Percentiles rank a stretch among this genome's conserved stretches.
phyloP scores from a whole-genome alignment of 2,797 vertebrate species.

The Characodon lateralis region DNA sequence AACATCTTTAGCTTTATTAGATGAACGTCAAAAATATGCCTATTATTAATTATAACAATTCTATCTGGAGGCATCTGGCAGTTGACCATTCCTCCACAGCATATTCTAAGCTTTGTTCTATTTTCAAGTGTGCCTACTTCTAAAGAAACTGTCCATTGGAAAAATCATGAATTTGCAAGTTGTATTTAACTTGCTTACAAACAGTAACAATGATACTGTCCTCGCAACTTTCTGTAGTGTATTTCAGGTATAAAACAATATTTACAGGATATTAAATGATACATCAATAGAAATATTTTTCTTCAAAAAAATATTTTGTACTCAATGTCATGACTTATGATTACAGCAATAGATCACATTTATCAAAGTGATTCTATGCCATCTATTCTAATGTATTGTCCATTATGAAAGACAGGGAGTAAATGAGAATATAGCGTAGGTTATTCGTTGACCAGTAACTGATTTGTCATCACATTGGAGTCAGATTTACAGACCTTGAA shows the following conservation, averaged over 20 bases:
- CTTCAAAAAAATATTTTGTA: not conserved
- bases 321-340: not conserved
- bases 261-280: not conserved
- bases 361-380: conserved; percentile 16
- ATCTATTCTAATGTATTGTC: conserved; percentile 24
- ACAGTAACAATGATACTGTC: too few relatives aligned
- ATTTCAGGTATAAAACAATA: not conserved
- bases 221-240: not conserved
- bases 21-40: too few relatives aligned
- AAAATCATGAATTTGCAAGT: not conserved
- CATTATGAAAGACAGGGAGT: conserved; percentile 25
- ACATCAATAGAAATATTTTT: not conserved
- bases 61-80: too few relatives aligned
- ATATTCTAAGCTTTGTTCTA: not conserved
- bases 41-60: too few relatives aligned
- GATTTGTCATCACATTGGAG: conserved; percentile 42
- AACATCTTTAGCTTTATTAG: too few relatives aligned
- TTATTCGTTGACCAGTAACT: conserved; percentile 46
- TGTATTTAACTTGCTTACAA: too few relatives aligned
- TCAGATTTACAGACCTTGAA: conserved; percentile 34
- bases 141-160: not conserved
- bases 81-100: not conserved
- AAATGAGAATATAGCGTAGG: conserved; percentile 13
- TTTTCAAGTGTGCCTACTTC: not conserved
- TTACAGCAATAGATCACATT: conserved; percentile 11